Evolutionary conservation across 2,797 vertebrate species (phyloP), one percentile per base, ranked within the genome.

Genomic region (Rousettus madagascariensis): DNA sequence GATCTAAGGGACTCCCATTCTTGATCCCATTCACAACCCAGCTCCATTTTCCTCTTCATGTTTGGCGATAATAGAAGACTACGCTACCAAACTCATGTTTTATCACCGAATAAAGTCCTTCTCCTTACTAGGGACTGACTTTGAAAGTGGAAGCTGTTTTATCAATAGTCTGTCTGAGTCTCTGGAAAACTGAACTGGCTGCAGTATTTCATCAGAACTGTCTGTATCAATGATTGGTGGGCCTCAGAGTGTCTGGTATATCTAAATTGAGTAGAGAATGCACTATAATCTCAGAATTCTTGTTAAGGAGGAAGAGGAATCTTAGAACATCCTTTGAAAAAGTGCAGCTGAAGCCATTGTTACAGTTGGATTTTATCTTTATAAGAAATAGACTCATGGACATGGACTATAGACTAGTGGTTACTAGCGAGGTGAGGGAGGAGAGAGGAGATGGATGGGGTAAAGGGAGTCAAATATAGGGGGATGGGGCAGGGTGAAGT

Each of bases 171-270:
- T 46, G 74, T n/a, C 36, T 41, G 74, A 86, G 43, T 84, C 55
- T 91, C 95, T 79, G 72, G 86, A 82, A 93, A 93, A 82, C 77
- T 93, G 88, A 91, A 43, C 33, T 41, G 61, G 53, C 53, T 83
- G 33, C 36, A 59, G 49, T 59, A 91, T 96, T 96, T 95, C 75
- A 91, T 79, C 75, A 51, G 75, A 82, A 71, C 33, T 92, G 84
- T 72, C 57, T 41, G 10, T 63, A 82, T 53, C 69, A 19, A 78
- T 24, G 63, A 71, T 36, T 33, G 36, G 80, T 41, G 59, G 65
- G 75, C 36, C 68, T 93, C 36, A 63, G 6, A 2, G 69, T 51
- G 17, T 43, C 68, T 69, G 53, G 13, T 1, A 5, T 79, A 83
- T 85, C 28, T 83, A 78, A 24, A 71, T 10, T 74, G n/a, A 33